A percentile compares a stretch with the other conserved stretches of the same genome.
Evolutionary conservation across 2,113 vertebrate genomes (phyloP).

Genomic region (Cebidichthys violaceus): DNA sequence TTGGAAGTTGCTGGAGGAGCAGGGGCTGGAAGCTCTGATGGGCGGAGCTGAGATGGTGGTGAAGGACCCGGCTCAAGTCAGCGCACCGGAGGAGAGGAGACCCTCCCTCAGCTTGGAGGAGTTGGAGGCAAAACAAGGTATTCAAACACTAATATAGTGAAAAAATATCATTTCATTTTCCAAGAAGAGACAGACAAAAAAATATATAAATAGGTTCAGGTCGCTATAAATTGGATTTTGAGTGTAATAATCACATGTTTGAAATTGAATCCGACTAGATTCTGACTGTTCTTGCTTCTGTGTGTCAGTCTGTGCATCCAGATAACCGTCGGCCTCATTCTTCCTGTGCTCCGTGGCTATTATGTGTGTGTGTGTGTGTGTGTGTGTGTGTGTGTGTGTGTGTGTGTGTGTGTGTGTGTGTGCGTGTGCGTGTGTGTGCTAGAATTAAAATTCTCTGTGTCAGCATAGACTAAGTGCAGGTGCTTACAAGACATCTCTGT

Average conservation of each 20-base stretch:
- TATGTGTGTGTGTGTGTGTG: not conserved
- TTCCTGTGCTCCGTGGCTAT: not conserved
- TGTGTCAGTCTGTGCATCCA: not conserved
- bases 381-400: too few species aligned
- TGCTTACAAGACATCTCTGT: constrained; percentile 33
- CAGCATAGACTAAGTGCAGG: constrained; percentile 8
- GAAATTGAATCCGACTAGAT: not conserved
- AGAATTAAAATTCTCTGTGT: constrained; percentile 11
- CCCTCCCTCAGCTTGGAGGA: constrained; percentile 93
- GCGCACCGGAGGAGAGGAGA: constrained; percentile 88
- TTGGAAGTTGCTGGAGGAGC: constrained; percentile 77
- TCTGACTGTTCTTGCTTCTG: not conserved
- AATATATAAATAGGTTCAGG: not conserved
- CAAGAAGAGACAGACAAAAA: not conserved
- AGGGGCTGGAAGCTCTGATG: constrained; percentile 76
- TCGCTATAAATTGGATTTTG: not conserved
- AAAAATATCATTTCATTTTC: not conserved
- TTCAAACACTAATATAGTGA: not conserved
- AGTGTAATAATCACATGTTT: not conserved
- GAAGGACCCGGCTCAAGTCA: constrained; percentile 72
- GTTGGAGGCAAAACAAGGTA: constrained; percentile 98
- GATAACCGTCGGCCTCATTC: not conserved
- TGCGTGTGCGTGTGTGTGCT: not conserved
- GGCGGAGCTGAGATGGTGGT: constrained; percentile 66
- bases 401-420: too few species aligned